phyloP scores from a whole-genome alignment of 2,888 invertebrate species.

The Cephalotes varians region DNA sequence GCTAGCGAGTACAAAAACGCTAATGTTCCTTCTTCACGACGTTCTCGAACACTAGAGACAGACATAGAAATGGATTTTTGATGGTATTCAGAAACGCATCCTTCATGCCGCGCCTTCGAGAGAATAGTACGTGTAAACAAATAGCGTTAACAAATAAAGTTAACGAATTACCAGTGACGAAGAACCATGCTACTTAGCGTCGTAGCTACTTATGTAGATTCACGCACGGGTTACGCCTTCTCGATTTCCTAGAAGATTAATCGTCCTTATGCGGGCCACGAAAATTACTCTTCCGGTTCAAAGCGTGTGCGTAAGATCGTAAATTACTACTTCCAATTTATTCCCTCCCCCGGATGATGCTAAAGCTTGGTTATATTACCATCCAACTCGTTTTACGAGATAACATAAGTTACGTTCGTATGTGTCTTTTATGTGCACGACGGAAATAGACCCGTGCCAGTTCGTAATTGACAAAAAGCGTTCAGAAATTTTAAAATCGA shows the following conservation, averaged over 20 bases:
- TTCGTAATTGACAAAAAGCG: neutral
- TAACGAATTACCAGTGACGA: constrained; percentile 13
- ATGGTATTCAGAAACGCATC: constrained; percentile 32
- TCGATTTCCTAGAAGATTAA: constrained; percentile 64
- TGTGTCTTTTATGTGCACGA: neutral
- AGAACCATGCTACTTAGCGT: neutral
- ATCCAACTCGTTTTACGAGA: constrained; percentile 21
- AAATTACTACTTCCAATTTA: constrained; percentile 51
- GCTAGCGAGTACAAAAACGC: constrained; percentile 19
- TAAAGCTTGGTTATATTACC: constrained; percentile 33
- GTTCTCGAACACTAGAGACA: neutral
- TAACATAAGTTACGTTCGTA: neutral
- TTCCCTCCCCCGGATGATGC: constrained; percentile 13
- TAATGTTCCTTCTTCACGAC: constrained; percentile 24
- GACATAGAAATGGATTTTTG: constrained; percentile 31
- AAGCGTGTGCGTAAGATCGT: constrained; percentile 33
- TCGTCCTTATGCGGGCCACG: constrained; percentile 74
- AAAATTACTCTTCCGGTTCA: constrained; percentile 75
- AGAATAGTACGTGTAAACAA: neutral
- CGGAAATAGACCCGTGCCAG: neutral
- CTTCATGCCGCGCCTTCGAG: neutral
- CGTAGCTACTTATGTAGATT: constrained; percentile 5
- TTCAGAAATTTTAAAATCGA: neutral
- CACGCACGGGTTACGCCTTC: constrained; percentile 33
- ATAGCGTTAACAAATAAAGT: constrained; percentile 3